Evolutionary conservation across 1,140 invertebrate genomes (phyloP).

Genomic region (Carposina sasakii): DNA sequence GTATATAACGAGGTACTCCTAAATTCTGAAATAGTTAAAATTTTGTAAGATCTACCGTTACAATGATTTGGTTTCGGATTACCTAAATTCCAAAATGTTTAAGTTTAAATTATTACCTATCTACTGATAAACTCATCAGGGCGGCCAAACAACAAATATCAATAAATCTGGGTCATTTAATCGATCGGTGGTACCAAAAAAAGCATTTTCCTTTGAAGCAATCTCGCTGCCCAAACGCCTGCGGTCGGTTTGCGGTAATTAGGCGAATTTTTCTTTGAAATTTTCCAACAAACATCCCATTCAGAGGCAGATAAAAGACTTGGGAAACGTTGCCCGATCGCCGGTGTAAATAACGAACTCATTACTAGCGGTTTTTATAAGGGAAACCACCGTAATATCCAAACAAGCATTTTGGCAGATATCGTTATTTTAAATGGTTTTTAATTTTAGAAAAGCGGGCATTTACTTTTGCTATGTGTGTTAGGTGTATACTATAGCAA

Average conservation of each 20-base stretch:
- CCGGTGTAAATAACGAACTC: slow-evolving; percentile 57
- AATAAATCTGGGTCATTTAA: too few relatives aligned
- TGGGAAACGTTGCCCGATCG: slow-evolving; percentile 43
- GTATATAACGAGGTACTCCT: too few relatives aligned
- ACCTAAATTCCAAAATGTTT: too few relatives aligned
- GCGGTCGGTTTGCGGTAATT: slow-evolving; percentile 43
- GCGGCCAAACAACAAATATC: too few relatives aligned
- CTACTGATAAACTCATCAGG: too few relatives aligned
- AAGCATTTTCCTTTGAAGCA: too few relatives aligned
- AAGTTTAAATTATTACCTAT: too few relatives aligned
- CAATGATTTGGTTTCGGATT: too few relatives aligned
- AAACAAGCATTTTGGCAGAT: not conserved
- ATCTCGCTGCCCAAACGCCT: slow-evolving; percentile 41
- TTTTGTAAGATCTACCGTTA: too few relatives aligned
- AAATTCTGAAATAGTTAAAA: too few relatives aligned
- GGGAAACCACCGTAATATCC: slow-evolving; percentile 15
- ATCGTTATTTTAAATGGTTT: not conserved
- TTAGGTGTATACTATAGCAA: not conserved
- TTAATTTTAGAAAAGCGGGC: not conserved
- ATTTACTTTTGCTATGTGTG: not conserved
- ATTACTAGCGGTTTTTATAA: slow-evolving; percentile 42
- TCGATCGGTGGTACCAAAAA: too few relatives aligned
- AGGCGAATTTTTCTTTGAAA: slow-evolving; percentile 49
- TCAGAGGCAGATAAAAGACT: slow-evolving; percentile 53
- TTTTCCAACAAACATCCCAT: slow-evolving; percentile 53